A percentile compares a stretch with the other conserved stretches of the same genome.
phyloP scores from a whole-genome alignment of 2,797 vertebrate genomes.

The Platyrinchus mystaceus region DNA sequence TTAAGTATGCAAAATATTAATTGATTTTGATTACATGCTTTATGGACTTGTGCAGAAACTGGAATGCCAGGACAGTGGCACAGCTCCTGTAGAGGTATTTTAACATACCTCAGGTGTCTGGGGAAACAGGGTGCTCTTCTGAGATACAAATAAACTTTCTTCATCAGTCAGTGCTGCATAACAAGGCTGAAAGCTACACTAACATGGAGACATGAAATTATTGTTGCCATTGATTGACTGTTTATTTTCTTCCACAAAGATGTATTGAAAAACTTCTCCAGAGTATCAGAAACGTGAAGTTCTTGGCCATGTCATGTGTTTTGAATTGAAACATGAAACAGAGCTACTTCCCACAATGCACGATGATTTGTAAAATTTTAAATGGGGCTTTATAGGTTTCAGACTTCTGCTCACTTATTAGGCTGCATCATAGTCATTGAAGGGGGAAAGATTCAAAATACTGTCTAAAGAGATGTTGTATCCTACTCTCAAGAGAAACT shows the following conservation, averaged over 20 bases:
- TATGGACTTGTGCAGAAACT: neutral
- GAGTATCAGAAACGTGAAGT: neutral
- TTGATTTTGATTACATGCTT: neutral
- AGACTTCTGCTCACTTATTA: neutral
- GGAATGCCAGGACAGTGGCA: neutral
- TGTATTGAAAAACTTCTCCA: neutral
- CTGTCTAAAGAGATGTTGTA: neutral
- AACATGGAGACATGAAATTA: neutral
- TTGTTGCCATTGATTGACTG: neutral
- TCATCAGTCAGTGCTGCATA: neutral
- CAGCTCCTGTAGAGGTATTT: neutral
- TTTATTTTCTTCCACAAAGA: neutral
- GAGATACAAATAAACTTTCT: neutral
- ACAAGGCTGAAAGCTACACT: neutral
- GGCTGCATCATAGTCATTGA: neutral
- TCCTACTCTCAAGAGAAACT: neutral
- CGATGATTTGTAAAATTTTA: neutral
- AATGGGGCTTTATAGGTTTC: neutral
- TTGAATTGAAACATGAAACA: neutral
- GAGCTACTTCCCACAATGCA: neutral
- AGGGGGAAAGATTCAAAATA: neutral
- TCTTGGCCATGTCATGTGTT: neutral
- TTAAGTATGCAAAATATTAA: neutral
- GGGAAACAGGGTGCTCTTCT: neutral
- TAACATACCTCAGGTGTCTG: neutral